Conservation (phyloP, 2,113 vertebrate genomes). For the Cairina moschata region DNA sequence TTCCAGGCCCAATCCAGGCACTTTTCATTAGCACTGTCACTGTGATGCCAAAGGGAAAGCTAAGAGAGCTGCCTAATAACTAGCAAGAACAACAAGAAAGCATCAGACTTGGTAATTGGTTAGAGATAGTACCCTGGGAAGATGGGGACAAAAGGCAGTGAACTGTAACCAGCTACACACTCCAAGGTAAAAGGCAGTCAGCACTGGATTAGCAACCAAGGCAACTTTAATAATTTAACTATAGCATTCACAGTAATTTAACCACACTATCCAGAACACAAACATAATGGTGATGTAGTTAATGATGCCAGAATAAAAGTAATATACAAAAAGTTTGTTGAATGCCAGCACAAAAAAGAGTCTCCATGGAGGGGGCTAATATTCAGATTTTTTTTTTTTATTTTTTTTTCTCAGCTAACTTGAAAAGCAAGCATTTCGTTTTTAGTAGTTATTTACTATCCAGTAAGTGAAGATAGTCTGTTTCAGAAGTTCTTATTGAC, state of each 20-base stretch:
- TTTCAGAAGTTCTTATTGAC: background rate
- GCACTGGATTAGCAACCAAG: constrained; percentile 41
- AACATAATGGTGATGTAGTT: constrained; percentile 21
- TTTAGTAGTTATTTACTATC: background rate
- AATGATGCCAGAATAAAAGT: background rate
- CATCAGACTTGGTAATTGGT: constrained; percentile 30
- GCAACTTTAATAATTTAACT: constrained; percentile 59
- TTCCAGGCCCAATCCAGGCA: background rate
- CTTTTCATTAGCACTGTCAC: background rate
- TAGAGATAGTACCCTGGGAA: constrained; percentile 23
- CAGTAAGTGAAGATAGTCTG: background rate
- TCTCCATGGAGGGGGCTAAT: background rate
- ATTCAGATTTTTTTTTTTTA: background rate
- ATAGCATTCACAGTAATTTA: constrained; percentile 38
- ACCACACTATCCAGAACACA: background rate
- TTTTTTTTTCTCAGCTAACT: background rate
- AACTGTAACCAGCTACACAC: constrained; percentile 23
- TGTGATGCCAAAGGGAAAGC: background rate
- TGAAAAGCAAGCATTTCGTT: background rate
- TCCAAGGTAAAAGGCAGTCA: constrained; percentile 47
- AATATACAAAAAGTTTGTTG: background rate
- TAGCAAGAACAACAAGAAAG: constrained; percentile 13
- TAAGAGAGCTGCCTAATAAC: background rate
- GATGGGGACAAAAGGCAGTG: constrained; percentile 52
- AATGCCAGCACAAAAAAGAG: background rate